Evolutionary conservation across 2,888 invertebrate species (phyloP).

Genomic region (Sericinus montela): DNA sequence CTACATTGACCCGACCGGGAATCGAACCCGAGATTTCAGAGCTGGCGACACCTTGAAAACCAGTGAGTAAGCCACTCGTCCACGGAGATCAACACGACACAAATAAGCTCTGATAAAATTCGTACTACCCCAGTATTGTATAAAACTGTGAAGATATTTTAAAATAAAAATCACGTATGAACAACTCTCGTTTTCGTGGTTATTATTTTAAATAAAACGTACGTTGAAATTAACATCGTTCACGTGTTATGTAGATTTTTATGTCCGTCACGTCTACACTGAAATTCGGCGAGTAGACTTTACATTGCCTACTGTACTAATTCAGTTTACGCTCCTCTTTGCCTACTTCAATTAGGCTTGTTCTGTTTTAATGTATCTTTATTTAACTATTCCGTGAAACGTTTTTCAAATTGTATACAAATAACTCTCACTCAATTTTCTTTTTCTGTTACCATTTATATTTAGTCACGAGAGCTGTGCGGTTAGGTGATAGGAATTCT

Average conservation of each 20-base stretch:
- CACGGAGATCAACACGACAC: no score
- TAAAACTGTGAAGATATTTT: no score
- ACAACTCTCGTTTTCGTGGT: background rate
- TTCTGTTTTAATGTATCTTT: constrained; percentile 30
- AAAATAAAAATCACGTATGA: no score
- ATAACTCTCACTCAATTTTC: background rate
- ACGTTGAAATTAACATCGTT: constrained; percentile 26
- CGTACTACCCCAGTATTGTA: no score
- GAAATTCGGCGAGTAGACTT: constrained; percentile 34
- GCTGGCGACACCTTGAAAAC: no score
- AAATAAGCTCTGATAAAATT: no score
- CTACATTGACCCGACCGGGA: no score
- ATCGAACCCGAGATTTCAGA: no score
- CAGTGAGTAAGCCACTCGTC: no score
- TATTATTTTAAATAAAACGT: constrained; percentile 8
- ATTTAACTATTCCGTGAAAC: constrained; percentile 22
- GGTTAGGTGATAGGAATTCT: no score
- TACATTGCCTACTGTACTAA: constrained; percentile 34
- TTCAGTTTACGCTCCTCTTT: constrained; percentile 39
- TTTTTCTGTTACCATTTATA: no score
- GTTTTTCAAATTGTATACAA: constrained; percentile 15
- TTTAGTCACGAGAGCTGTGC: no score
- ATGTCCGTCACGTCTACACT: constrained; percentile 40
- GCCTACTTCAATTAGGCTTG: constrained; percentile 36
- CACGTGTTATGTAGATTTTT: constrained; percentile 31